phyloP scores from a whole-genome alignment of 1,140 invertebrate genomes.

The Hycleus phaleratus region DNA sequence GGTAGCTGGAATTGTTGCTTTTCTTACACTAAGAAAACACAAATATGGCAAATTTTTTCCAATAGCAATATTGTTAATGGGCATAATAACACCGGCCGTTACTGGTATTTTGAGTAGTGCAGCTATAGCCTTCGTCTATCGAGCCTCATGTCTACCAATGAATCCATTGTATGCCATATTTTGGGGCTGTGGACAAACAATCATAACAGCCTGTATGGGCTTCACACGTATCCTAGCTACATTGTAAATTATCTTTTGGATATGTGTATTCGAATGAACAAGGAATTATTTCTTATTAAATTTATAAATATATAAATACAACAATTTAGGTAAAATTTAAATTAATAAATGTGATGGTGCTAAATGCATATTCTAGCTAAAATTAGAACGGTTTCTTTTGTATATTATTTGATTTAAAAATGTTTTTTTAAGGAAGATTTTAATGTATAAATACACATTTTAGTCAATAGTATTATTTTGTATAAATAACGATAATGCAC shows the following conservation, averaged over 20 bases:
- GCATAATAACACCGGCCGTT: constrained; percentile 74
- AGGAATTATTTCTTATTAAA: constrained; percentile 7
- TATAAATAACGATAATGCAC: background rate
- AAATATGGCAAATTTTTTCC: constrained; percentile 91
- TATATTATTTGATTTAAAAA: background rate
- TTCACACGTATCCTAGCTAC: constrained; percentile 90
- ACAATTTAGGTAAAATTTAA: constrained; percentile 14
- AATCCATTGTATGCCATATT: constrained; percentile 81
- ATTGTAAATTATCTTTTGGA: constrained; percentile 50
- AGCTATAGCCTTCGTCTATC: constrained; percentile 87
- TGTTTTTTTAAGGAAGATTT: background rate
- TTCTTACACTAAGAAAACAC: constrained; percentile 83
- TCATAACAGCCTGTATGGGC: constrained; percentile 76
- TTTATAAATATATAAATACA: constrained; percentile 13
- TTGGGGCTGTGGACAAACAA: constrained; percentile 91
- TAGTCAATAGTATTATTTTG: constrained; percentile 1
- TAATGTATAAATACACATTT: background rate
- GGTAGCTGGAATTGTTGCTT: constrained; percentile 82
- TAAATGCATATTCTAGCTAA: constrained; percentile 28
- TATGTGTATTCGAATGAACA: background rate
- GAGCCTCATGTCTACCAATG: constrained; percentile 81
- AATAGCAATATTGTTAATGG: constrained; percentile 78
- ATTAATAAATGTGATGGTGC: constrained; percentile 38
- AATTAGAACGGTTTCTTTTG: constrained; percentile 7
- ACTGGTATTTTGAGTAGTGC: constrained; percentile 86